A percentile compares a stretch with the other conserved stretches of the same genome.
Conservation (phyloP, 1,140 invertebrate species). For the Nasonia longicornis region DNA sequence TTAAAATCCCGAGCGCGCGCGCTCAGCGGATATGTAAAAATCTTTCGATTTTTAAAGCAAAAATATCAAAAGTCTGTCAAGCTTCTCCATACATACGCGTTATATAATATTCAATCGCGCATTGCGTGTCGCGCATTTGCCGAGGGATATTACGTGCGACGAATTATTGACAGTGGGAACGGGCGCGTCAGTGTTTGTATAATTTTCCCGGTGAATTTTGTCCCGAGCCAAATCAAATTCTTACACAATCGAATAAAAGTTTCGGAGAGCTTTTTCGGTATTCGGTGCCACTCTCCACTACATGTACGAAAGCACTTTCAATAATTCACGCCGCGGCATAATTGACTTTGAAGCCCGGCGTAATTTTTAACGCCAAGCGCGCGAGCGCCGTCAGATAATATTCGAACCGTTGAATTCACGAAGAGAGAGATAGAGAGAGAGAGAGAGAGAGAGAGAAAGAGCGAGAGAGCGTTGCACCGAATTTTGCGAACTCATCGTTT, state of each 20-base stretch:
- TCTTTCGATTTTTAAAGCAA: background rate
- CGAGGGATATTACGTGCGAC: background rate
- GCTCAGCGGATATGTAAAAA: background rate
- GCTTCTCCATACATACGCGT: background rate
- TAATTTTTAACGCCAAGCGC: slow-evolving; percentile 34
- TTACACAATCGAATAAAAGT: slow-evolving; percentile 25
- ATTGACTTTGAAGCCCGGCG: slow-evolving; percentile 34
- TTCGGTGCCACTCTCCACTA: background rate
- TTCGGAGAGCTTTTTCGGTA: background rate
- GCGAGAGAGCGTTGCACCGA: background rate
- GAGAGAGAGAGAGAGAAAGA: background rate
- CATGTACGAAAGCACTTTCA: slow-evolving; percentile 3
- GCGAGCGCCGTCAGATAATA: background rate
- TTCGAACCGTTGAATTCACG: slow-evolving; percentile 23
- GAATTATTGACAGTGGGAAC: slow-evolving; percentile 4
- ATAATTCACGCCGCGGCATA: slow-evolving; percentile 37
- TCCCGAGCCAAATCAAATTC: slow-evolving; percentile 1
- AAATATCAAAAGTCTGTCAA: background rate
- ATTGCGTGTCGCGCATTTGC: background rate
- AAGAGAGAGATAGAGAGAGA: background rate
- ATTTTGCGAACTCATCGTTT: slow-evolving; percentile 42
- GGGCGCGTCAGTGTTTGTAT: background rate
- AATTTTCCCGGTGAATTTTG: slow-evolving; percentile 1
- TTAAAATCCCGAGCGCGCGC: no score
- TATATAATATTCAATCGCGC: background rate